A percentile compares a stretch with the other conserved stretches of the same genome.
phyloP scores from a whole-genome alignment of 2,113 vertebrate genomes.

The Brachyhypopomus occidentalis region DNA sequence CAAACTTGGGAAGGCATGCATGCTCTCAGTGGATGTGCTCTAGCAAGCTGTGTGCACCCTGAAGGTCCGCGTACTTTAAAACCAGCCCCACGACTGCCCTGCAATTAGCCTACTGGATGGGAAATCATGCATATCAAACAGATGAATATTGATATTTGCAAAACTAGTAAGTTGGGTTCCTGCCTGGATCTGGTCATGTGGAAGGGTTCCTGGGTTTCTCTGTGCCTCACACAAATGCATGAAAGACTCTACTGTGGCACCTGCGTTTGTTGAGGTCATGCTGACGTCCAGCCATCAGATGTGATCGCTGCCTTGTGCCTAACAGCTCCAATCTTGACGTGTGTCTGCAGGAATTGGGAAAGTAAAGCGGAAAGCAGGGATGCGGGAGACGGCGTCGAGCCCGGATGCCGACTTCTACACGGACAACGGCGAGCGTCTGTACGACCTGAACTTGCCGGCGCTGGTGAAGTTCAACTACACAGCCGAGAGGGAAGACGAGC shows the following conservation, averaged over 20 bases:
- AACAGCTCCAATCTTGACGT: background rate
- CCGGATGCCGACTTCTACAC: slow-evolving; percentile 79
- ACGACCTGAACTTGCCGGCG: slow-evolving; percentile 88
- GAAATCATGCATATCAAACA: background rate
- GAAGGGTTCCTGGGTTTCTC: too few species aligned
- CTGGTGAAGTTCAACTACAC: slow-evolving; percentile 89
- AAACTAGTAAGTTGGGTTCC: too few species aligned
- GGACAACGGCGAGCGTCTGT: slow-evolving; percentile 84
- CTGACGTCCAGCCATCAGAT: background rate
- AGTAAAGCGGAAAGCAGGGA: slow-evolving; percentile 84
- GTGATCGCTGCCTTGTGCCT: background rate
- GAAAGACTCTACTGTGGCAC: background rate
- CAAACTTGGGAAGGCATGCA: background rate
- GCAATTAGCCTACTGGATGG: background rate
- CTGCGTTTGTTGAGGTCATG: background rate
- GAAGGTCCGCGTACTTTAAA: background rate
- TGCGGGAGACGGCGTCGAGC: slow-evolving; percentile 81
- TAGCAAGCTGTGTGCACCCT: background rate
- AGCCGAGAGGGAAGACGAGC: slow-evolving; percentile 89
- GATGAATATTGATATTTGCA: background rate
- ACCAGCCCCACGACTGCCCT: background rate
- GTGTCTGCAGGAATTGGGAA: slow-evolving; percentile 81
- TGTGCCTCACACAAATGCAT: background rate
- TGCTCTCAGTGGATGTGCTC: too few species aligned
- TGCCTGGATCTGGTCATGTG: too few species aligned